Evolutionary conservation across 2,797 vertebrate species (phyloP), one percentile per base, ranked within the genome.

Genomic region (Spea hammondii): DNA sequence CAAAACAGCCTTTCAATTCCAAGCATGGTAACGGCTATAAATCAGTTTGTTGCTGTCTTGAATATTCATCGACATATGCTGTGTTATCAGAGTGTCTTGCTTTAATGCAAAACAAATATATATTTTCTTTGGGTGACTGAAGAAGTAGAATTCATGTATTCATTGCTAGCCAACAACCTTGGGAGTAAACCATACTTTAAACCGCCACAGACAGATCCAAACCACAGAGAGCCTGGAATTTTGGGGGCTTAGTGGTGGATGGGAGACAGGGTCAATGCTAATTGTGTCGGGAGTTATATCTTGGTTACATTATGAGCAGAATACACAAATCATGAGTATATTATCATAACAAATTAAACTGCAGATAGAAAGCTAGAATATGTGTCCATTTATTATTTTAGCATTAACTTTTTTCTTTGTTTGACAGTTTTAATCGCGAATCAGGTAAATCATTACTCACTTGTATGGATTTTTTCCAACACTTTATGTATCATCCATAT

Each of bases 121-220:
- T 82, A 78, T 78, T 82, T 82, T 82, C 75, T 71, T 82, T 82
- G 80, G 75, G 80, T 78, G 80, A 82, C 55, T 78, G 80, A 59
- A 74, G 66, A 82, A 82, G 70, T 73, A 82, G 50, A 82, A 82
- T 82, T 78, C 62, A 75, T 69, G 64, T 73, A 77, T 82, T 82
- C 80, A 82, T 82, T 82, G 65, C 57, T 57, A 82, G 80, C 79
- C 79, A 82, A 65, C 79, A 82, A 73, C 79, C 74, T 82, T 82
- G 79, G 79, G 75, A 82, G 70, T 82, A 82, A 81, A 82, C 70
- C 70, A 74, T 77, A 70, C 70, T 74, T 78, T 78, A 77, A 78
- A 82, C 80, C 75, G 50, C 75, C 57, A 74, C 75, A 78, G 75
- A 82, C 80, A 77, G 80, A 82, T 82, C 75, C 75, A 82, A 82